Evolutionary conservation across 1,140 invertebrate species (phyloP), one percentile per base, ranked within the genome.

Genomic region (Parapsyche elsis): DNA sequence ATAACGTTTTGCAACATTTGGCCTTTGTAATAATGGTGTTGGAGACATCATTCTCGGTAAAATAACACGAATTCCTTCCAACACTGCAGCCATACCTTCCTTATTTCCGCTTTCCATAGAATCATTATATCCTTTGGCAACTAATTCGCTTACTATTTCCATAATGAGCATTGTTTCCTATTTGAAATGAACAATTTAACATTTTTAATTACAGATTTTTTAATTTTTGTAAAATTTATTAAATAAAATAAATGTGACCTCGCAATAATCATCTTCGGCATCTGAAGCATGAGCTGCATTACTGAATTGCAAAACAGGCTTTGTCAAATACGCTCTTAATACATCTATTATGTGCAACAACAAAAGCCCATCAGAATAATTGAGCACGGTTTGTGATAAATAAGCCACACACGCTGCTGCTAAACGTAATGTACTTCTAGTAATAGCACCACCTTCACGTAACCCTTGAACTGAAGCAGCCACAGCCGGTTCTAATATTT

Each of bases 201-300:
- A 59, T 21, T 4, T 59, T 59, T 4, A 10, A 59, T 70, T 14
- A 16, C 64, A 26, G 64, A 26, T 10, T 16, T 5, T 23, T 16
- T 5, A 5, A 70, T 19, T 5, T 14, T 23, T 70, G 16, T 70
- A 23, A 21, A 23, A 70, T 70, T 26, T 2, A 5, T 70, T 70
- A 21, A 38, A 19, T 14, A 2, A 19, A 21, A 26, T 70, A 4
- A 5, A 46, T n/a, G n/a, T n/a, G n/a, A 83, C 82, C 73, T 83
- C 82, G 53, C 82, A 83, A 53, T 80, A 83, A 30, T 83, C 82
- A 71, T 83, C 82, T 49, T 83, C 82, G n/a, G 79, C 79, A 38
- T 78, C 57, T 46, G 75, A 71, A 78, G 70, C 21, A 71, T 80
- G 59, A 45, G 26, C 45, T 53, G 79, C n/a, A 77, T 74, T 74